phyloP scores from a whole-genome alignment of 2,888 invertebrate genomes.

The Cantharis nigra region DNA sequence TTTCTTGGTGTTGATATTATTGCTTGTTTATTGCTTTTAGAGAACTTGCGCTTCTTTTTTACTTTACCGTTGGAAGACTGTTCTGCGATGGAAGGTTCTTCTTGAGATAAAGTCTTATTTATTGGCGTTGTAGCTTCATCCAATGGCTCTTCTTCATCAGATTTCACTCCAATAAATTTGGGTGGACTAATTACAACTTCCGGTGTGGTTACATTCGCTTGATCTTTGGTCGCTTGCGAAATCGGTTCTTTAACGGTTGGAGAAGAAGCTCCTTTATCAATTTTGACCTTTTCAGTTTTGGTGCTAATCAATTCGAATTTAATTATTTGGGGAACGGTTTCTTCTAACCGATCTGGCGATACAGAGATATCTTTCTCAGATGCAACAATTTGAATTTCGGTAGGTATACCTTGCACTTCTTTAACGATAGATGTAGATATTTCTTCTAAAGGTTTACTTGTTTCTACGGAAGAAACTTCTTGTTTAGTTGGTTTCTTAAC shows the following conservation, averaged over 20 bases:
- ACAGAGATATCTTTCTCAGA: too few relatives aligned
- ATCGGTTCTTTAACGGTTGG: background rate
- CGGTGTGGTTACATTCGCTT: background rate
- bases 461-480: background rate
- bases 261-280: background rate
- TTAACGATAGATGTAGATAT: slow-evolving; percentile 6
- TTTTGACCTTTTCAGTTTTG: background rate
- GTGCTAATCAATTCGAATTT: background rate
- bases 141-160: slow-evolving; percentile 21
- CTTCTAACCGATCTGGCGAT: background rate
- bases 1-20: background rate
- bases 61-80: slow-evolving; percentile 24
- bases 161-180: background rate
- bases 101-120: background rate
- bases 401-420: slow-evolving; percentile 32
- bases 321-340: background rate
- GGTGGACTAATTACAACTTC: background rate
- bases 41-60: slow-evolving; percentile 35
- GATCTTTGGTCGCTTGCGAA: background rate
- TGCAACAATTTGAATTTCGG: background rate
- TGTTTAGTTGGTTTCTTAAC: background rate
- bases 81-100: slow-evolving; percentile 6
- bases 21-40: background rate
- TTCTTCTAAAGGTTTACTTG: background rate
- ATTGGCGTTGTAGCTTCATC: slow-evolving; percentile 18